Percentiles rank a stretch among this genome's conserved stretches.
These are phyloP conservation scores for Parthenolecanium corni DNA, from an alignment of 2,888 invertebrate species.

Conservation along the genomic window DNA sequence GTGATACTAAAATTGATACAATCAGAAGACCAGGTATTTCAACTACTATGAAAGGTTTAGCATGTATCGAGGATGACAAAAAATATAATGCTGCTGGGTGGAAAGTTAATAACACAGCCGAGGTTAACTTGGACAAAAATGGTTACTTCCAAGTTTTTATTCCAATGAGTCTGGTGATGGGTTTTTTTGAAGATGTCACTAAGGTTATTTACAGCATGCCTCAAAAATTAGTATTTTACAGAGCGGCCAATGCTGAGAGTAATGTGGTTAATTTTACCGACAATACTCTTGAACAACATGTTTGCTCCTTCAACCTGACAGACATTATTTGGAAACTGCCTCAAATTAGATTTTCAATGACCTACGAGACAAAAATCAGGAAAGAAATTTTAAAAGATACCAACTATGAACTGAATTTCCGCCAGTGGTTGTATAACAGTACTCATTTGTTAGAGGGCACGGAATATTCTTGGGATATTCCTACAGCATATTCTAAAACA, in stretches of 20 bases:
- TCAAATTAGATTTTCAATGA: background rate
- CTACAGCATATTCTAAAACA: background rate
- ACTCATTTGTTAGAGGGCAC: background rate
- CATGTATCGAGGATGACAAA: background rate
- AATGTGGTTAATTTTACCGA: background rate
- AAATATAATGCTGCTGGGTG: background rate
- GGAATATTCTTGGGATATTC: background rate
- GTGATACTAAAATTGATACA: background rate
- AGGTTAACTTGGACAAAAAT: background rate
- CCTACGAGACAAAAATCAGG: background rate
- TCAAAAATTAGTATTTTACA: background rate
- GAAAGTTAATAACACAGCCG: background rate
- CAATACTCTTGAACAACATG: background rate
- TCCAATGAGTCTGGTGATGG: too few relatives aligned
- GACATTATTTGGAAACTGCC: background rate
- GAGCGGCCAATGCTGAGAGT: background rate
- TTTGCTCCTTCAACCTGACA: background rate
- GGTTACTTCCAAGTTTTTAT: background rate
- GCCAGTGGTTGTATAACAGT: background rate
- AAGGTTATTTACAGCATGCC: background rate
- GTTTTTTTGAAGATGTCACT: background rate
- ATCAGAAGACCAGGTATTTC: conserved; percentile 2
- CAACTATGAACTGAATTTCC: background rate
- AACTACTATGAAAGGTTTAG: background rate
- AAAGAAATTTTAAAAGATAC: background rate